Percentiles rank a stretch among this genome's conserved stretches.
These are phyloP conservation scores for Mugil cephalus DNA, from an alignment of 2,113 vertebrate species.

Conservation along the genomic window DNA sequence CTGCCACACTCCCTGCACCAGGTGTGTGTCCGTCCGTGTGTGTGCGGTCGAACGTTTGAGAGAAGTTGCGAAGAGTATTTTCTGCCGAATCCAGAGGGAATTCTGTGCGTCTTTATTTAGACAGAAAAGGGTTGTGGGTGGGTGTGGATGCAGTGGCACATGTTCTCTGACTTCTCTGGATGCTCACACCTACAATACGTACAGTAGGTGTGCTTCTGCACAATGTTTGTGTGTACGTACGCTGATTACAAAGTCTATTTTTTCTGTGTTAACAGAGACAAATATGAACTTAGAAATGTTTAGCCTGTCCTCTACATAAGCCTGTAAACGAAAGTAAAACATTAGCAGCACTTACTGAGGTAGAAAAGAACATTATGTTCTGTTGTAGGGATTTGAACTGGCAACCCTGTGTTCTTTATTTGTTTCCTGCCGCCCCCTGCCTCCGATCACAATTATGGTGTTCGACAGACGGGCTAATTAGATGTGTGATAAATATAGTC, in stretches of 20 bases:
- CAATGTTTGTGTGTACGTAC: neutral
- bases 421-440: neutral
- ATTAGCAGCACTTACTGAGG: neutral
- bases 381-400: neutral
- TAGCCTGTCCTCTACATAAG: neutral
- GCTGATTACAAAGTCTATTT: conserved; percentile 10
- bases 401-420: conserved; percentile 2
- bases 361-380: conserved; percentile 7
- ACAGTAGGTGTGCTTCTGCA: neutral
- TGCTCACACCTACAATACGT: neutral
- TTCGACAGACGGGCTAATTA: conserved; percentile 37
- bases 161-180: neutral
- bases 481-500: conserved; percentile 35
- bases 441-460: conserved; percentile 7
- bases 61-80: conserved; percentile 16
- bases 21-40: conserved; percentile 80
- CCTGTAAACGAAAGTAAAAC: neutral
- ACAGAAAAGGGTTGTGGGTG: conserved; percentile 4
- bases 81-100: conserved; percentile 32
- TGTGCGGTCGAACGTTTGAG: conserved; percentile 1
- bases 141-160: neutral
- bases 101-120: conserved; percentile 45
- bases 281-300: neutral
- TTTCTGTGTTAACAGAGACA: conserved; percentile 10
- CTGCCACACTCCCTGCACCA: conserved; percentile 94